Conservation (phyloP, 2,888 invertebrate genomes). For the Drosophila anceps region DNA sequence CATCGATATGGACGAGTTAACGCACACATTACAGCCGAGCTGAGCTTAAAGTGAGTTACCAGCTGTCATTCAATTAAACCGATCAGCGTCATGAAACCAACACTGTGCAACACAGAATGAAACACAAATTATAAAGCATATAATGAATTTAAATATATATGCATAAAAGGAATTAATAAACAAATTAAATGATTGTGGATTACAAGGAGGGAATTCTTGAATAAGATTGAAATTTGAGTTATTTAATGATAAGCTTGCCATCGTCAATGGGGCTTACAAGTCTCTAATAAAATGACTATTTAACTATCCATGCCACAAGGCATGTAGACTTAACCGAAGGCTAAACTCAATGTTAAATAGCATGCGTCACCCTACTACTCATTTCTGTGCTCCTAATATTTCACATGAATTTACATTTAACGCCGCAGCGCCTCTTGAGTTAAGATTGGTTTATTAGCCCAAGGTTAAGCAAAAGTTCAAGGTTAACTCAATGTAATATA, state of each 20-base stretch:
- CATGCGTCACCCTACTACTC: no score
- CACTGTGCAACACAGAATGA: not conserved
- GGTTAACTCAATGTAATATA: no score
- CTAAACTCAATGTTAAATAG: no score
- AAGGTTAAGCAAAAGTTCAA: no score
- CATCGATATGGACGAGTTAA: conserved; percentile 30
- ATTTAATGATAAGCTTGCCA: not conserved
- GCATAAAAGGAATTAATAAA: not conserved
- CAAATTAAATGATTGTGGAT: conserved; percentile 3
- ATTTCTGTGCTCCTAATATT: no score
- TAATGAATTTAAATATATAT: not conserved
- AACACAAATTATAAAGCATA: not conserved
- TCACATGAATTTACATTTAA: no score
- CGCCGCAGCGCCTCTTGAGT: no score
- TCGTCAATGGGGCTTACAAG: not conserved
- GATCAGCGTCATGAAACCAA: conserved; percentile 12
- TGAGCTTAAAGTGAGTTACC: conserved; percentile 35
- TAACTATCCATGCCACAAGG: no score
- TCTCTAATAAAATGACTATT: no score
- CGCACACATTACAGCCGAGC: conserved; percentile 39
- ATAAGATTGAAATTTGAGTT: not conserved
- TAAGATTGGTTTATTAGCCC: no score
- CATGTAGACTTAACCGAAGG: no score
- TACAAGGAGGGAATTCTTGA: not conserved
- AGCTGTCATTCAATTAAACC: conserved; percentile 26